A percentile compares a stretch with the other conserved stretches of the same genome.
These are phyloP conservation scores for Dasyurus viverrinus DNA, from an alignment of 2,113 vertebrate genomes.

Conservation along the genomic window DNA sequence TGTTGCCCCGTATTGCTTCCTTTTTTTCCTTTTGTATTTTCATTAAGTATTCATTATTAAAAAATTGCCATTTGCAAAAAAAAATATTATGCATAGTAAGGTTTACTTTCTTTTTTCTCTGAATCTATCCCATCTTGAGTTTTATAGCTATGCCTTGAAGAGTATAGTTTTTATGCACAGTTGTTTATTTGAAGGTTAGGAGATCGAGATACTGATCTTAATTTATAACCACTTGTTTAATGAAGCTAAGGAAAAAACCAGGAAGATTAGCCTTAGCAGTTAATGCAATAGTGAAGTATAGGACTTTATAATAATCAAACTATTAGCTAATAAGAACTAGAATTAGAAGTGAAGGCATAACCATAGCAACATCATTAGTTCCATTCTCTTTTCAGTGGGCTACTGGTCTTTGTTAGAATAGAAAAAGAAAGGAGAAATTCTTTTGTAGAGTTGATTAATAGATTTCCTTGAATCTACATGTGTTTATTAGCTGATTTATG, in stretches of 20 bases:
- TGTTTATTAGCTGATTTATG: neutral
- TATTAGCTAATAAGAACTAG: neutral
- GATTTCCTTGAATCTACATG: neutral
- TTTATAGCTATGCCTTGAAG: neutral
- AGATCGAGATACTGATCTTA: neutral
- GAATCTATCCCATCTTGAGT: neutral
- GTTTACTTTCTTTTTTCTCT: neutral
- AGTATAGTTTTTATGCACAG: neutral
- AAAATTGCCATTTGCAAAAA: neutral
- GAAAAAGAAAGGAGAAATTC: neutral
- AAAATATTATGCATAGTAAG: neutral
- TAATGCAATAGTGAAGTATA: neutral
- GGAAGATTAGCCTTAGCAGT: neutral
- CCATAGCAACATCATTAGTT: neutral
- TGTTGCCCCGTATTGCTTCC: neutral
- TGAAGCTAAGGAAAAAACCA: slow-evolving; percentile 4
- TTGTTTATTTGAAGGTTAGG: neutral
- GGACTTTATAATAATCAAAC: neutral
- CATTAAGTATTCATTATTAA: neutral
- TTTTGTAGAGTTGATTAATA: neutral
- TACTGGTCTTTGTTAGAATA: neutral
- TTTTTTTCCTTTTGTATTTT: slow-evolving; percentile 3
- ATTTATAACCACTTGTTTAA: neutral
- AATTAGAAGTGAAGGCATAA: neutral
- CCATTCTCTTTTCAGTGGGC: too few species aligned